Evolutionary conservation across 2,113 vertebrate species (phyloP).

Genomic region (Spheniscus mendiculus): DNA sequence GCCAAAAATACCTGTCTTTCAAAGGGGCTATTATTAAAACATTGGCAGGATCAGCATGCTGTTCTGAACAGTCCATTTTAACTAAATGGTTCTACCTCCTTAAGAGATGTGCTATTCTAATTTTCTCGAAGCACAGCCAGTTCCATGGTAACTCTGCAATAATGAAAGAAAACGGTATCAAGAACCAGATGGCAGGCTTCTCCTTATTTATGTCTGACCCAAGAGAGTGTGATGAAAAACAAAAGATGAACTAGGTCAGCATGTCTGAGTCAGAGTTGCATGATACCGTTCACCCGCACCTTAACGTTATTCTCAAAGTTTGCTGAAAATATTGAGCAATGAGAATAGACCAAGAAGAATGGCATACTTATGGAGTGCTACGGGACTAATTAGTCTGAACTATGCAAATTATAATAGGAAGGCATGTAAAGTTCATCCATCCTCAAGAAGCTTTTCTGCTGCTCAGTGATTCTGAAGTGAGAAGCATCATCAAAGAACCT

Average conservation of each 20-base stretch:
- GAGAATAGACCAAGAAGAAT: background rate
- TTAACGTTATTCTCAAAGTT: background rate
- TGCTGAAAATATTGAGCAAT: background rate
- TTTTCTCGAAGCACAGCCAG: background rate
- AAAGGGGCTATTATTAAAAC: background rate
- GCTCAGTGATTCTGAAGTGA: background rate
- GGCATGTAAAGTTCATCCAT: background rate
- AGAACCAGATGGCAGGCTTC: background rate
- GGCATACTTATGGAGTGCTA: background rate
- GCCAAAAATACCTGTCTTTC: background rate
- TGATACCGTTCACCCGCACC: background rate
- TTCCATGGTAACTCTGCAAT: background rate
- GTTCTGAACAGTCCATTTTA: background rate
- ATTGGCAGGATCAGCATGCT: background rate
- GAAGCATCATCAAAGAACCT: background rate
- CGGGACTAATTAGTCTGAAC: slow-evolving; percentile 24
- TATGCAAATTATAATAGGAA: slow-evolving; percentile 1
- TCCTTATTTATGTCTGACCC: background rate
- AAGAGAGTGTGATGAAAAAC: background rate
- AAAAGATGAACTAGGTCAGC: background rate
- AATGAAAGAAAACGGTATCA: background rate
- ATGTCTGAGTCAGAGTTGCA: background rate
- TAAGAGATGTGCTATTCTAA: background rate
- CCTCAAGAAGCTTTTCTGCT: background rate
- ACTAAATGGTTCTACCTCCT: background rate